A percentile compares a stretch with the other conserved stretches of the same genome.
Evolutionary conservation across 2,888 invertebrate species (phyloP).

Genomic region (Tetranychus truncatus): DNA sequence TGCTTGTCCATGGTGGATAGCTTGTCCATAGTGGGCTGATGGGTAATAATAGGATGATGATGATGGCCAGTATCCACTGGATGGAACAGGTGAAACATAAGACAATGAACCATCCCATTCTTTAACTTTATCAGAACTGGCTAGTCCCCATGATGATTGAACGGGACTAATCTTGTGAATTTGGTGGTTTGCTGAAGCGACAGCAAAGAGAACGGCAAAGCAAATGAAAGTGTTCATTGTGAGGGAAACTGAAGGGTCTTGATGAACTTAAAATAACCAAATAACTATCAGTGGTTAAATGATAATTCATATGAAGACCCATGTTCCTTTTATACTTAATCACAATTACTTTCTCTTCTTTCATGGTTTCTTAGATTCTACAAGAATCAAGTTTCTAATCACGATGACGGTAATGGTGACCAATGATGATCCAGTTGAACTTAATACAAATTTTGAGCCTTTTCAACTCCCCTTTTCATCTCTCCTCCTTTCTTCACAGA

Average conservation of each 20-base stretch:
- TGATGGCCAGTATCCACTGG: background rate
- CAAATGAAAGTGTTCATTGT: background rate
- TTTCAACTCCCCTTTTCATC: background rate
- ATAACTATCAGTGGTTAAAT: background rate
- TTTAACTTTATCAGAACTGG: background rate
- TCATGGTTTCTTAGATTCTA: background rate
- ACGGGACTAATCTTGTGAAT: background rate
- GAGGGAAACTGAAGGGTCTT: background rate
- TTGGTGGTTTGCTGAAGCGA: background rate
- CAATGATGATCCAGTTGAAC: background rate
- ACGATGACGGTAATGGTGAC: background rate
- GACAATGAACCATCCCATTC: background rate
- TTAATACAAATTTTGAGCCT: background rate
- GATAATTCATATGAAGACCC: background rate
- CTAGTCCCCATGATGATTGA: background rate
- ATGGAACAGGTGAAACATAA: background rate
- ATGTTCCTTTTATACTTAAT: background rate
- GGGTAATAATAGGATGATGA: background rate
- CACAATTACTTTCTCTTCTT: background rate
- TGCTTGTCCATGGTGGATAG: no score
- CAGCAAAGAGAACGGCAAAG: background rate
- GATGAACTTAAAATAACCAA: background rate
- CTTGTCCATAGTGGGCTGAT: background rate
- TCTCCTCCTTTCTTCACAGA: background rate
- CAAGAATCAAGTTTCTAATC: background rate